phyloP scores from a whole-genome alignment of 1,140 invertebrate species.

The Rhagoletis zephyria region DNA sequence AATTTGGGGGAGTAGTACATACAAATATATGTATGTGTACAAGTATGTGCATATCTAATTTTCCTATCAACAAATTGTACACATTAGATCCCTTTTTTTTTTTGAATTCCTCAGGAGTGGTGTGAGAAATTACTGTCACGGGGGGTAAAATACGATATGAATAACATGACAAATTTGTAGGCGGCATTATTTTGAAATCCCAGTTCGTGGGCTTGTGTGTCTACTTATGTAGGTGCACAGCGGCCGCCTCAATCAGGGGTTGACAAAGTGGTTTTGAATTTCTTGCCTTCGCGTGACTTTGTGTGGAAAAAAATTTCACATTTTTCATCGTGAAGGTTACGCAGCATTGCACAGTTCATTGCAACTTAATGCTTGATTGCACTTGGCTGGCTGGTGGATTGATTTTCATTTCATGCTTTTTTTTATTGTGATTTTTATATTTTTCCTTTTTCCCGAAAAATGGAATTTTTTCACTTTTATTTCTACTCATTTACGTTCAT shows the following conservation, averaged over 20 bases:
- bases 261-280: conserved; percentile 34
- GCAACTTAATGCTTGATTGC: conserved; percentile 35
- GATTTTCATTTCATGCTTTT: neutral
- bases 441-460: neutral
- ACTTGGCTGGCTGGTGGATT: neutral
- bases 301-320: conserved; percentile 13
- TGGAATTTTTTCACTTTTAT: too few relatives aligned
- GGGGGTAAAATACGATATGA: conserved; percentile 6
- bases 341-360: conserved; percentile 30
- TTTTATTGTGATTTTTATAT: neutral
- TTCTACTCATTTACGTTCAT: too few relatives aligned
- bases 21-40: neutral
- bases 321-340: conserved; percentile 7
- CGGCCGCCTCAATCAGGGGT: neutral
- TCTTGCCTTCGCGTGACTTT: neutral
- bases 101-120: neutral
- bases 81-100: neutral
- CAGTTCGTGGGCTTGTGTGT: neutral
- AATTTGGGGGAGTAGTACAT: neutral
- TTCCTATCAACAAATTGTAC: conserved; percentile 5
- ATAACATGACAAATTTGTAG: neutral
- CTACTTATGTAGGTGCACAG: neutral
- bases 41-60: neutral
- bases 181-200: neutral
- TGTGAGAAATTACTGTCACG: conserved; percentile 19